Percentiles rank a stretch among this genome's conserved stretches.
Evolutionary conservation across 1,140 invertebrate genomes (phyloP).

Genomic region (Oryctes rhinoceros): DNA sequence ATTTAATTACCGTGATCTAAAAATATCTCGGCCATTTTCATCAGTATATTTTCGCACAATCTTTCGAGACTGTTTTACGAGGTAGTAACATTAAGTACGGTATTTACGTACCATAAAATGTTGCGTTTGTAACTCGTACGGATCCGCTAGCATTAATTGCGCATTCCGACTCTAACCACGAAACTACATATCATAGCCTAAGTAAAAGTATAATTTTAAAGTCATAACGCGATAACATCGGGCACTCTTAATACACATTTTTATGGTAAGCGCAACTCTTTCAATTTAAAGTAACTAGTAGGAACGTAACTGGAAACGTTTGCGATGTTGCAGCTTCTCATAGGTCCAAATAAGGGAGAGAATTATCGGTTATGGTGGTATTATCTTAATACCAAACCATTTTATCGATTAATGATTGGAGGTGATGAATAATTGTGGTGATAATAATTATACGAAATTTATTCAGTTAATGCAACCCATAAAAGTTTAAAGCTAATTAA

Average conservation of each 20-base stretch:
- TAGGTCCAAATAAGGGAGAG: neutral
- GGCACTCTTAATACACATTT: neutral
- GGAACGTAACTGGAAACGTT: neutral
- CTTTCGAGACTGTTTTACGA: neutral
- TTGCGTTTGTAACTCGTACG: neutral
- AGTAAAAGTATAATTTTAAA: conserved; percentile 2
- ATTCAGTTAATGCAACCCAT: too few species aligned
- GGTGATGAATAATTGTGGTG: neutral
- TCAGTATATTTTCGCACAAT: neutral
- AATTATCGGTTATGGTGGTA: neutral
- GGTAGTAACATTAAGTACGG: conserved; percentile 14
- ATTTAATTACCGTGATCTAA: neutral
- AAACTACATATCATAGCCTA: conserved; percentile 15
- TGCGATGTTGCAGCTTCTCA: neutral
- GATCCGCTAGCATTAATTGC: neutral
- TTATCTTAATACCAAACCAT: neutral
- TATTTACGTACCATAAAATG: conserved; percentile 19
- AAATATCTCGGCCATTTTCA: neutral
- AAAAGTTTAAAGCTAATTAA: too few species aligned
- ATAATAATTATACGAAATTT: neutral
- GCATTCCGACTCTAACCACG: conserved; percentile 1
- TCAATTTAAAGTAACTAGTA: conserved; percentile 1
- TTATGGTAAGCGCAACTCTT: neutral
- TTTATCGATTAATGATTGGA: neutral
- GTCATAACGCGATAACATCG: conserved; percentile 4